Evolutionary conservation across 2,888 invertebrate species (phyloP), one percentile per base, ranked within the genome.

Genomic region (Masnerella sp.): DNA sequence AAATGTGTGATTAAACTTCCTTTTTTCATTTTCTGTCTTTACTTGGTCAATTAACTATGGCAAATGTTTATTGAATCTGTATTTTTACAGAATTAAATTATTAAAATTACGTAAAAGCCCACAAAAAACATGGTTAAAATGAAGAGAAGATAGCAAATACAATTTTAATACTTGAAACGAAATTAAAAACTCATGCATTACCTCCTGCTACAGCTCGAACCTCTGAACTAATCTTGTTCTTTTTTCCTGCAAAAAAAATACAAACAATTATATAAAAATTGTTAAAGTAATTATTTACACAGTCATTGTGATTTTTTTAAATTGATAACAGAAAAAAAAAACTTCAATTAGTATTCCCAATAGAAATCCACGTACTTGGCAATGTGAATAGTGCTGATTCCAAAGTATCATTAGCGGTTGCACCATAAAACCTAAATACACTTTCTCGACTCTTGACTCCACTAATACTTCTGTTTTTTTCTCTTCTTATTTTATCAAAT

Each of bases 331-430:
- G n/a, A 8, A 30, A 8, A 9, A 5, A n/a, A 30, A 7, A 9
- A 8, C n/a, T 30, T 30, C 7, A 7, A 5, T 25, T 5, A 22
- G 7, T 7, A 22, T 3, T 5, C 4, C 7, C 3, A 34, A 12
- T 12, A 12, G 5, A 14, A 34, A 34, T 7, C 11, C 0, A 81
- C 87, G 88, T 88, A 91, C 91, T 90, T 86, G 93, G 93, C 86
- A 92, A 89, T 88, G 91, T 93, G 86, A 95, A 95, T 14, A 95
- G 95, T 64, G 95, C 95, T 79, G 93, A 93, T 80, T 93, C 92
- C 87, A 95, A 95, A 11, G 95, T 95, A 88, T 94, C 93, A 83
- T 92, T 92, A 2, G 90, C 88, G 61, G 90, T 83, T 49, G 90
- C 89, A 56, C 88, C 88, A 64, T 88, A 90, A n/a, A 91, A 90